Evolutionary conservation across 2,113 vertebrate species (phyloP).

Genomic region (Poeciliopsis prolifica): DNA sequence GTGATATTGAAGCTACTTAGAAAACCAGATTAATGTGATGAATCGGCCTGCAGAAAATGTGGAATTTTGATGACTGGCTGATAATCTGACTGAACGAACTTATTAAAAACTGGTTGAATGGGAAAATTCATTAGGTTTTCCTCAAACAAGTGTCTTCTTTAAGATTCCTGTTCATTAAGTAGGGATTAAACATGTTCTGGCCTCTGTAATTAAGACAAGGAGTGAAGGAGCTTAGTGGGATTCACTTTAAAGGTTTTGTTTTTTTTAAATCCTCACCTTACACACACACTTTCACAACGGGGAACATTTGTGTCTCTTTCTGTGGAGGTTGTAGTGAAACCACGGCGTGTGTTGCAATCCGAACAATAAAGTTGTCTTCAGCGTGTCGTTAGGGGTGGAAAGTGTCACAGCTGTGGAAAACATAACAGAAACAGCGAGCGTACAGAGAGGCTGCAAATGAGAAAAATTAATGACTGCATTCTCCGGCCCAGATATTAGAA

Average conservation of each 20-base stretch:
- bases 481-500: background rate
- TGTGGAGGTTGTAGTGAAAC: slow-evolving; percentile 4
- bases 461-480: background rate
- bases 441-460: background rate
- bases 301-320: slow-evolving; percentile 25
- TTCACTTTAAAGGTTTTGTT: slow-evolving; percentile 49
- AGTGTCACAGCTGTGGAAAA: slow-evolving; percentile 2
- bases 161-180: slow-evolving; percentile 69
- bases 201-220: slow-evolving; percentile 69
- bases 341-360: background rate
- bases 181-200: slow-evolving; percentile 68
- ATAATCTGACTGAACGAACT: background rate
- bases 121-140: slow-evolving; percentile 42
- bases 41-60: background rate
- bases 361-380: background rate
- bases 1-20: background rate
- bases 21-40: background rate
- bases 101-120: slow-evolving; percentile 23
- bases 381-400: background rate
- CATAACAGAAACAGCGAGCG: background rate
- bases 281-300: slow-evolving; percentile 33
- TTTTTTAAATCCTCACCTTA: background rate
- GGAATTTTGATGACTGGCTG: background rate
- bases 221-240: slow-evolving; percentile 58
- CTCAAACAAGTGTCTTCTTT: slow-evolving; percentile 36